Evolutionary conservation across 2,797 vertebrate species (phyloP), one percentile per base, ranked within the genome.

Genomic region (Craterocephalus amniculus): DNA sequence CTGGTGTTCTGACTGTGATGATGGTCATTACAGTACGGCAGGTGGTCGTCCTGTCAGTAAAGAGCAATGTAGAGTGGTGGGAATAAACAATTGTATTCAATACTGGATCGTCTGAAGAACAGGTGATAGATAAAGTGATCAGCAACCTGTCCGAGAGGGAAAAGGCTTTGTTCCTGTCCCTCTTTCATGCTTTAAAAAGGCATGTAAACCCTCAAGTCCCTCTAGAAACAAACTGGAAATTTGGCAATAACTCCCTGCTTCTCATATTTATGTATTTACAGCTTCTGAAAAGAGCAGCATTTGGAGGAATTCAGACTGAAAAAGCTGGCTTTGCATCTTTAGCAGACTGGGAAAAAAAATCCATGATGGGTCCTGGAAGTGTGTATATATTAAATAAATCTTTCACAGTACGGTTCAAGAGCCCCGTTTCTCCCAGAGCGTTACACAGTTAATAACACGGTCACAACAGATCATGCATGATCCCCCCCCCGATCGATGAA

Each of bases 391-490:
- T 4, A 34, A 59, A 34, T 35, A 10, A 58, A 16, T 29, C 2
- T 26, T 70, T 81, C 58, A 83, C 79, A 74, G 81, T 78, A 84
- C 36, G 60, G 56, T 73, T 61, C 22, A 13, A 65, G 11, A 26
- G 67, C 32, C 49, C 34, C 27, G 8, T 13, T 48, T 60, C 35
- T 34, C 38, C 20, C 38, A 10, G 12, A 29, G 34, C 35, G 29
- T 56, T 56, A 67, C 49, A 52, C 49, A 14, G 11, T 27, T 52
- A 52, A 24, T 52, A 52, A 49, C 65, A 83, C 54, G 58, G 59
- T 76, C 76, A 87, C 86, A 61, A 86, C 74, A 81, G 58, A 67
- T 77, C 85, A 86, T 82, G 79, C 86, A 38, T n/a, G 64, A 56
- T 4, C 51, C 31, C 52, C 31, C 52, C 36, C 10, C 9, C 0